Evolutionary conservation across 2,797 vertebrate species (phyloP).

Genomic region (Simalia tracyae): DNA sequence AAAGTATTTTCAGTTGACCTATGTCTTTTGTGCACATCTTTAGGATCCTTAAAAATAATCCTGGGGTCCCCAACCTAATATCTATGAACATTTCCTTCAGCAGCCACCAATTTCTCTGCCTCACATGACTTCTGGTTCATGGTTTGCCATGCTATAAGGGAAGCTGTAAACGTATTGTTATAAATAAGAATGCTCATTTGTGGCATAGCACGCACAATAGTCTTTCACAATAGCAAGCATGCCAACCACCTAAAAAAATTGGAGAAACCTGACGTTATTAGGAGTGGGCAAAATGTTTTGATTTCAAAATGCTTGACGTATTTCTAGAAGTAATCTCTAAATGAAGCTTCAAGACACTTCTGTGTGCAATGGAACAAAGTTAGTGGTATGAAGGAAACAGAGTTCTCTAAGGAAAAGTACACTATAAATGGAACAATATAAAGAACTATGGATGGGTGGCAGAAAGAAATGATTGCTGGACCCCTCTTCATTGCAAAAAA

Average conservation of each 20-base stretch:
- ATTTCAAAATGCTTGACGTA: not conserved
- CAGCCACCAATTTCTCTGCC: not conserved
- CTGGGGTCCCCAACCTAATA: not conserved
- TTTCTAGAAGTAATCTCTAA: not conserved
- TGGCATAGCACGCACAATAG: not conserved
- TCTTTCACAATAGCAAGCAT: not conserved
- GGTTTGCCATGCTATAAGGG: not conserved
- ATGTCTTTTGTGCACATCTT: not conserved
- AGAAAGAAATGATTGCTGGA: not conserved
- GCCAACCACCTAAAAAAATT: not conserved
- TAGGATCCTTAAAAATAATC: not conserved
- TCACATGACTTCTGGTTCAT: not conserved
- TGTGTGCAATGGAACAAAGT: not conserved
- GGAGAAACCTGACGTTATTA: not conserved
- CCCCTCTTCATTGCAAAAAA: not conserved
- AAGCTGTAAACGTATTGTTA: not conserved
- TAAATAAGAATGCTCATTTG: not conserved
- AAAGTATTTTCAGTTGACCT: not conserved
- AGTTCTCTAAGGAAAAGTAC: not conserved
- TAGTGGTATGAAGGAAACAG: not conserved
- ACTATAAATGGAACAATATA: not conserved
- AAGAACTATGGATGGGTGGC: not conserved
- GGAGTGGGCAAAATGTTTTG: not conserved
- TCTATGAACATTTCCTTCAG: not conserved
- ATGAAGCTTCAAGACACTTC: not conserved